Percentiles rank a stretch among this genome's conserved stretches.
phyloP scores from a whole-genome alignment of 2,113 vertebrate genomes.

The Rhombomys opimus region DNA sequence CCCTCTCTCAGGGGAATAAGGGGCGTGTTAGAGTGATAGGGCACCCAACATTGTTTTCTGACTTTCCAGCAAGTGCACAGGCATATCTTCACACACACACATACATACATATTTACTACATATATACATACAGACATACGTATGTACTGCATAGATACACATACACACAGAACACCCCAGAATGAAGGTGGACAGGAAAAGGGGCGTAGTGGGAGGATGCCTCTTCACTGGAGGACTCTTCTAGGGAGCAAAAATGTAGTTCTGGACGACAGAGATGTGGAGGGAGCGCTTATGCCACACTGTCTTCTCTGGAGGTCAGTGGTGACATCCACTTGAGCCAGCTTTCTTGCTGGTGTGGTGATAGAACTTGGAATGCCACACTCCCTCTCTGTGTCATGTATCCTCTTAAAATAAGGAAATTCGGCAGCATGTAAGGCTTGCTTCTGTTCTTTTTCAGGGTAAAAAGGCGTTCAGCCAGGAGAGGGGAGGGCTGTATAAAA shows the following conservation, averaged over 20 bases:
- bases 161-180: background rate
- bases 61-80: background rate
- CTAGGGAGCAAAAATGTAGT: background rate
- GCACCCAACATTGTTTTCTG: background rate
- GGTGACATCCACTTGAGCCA: background rate
- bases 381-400: background rate
- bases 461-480: constrained; percentile 42
- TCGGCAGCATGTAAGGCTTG: constrained; percentile 22
- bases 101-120: background rate
- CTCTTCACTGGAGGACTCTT: background rate
- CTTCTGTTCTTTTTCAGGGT: constrained; percentile 14
- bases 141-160: background rate
- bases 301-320: background rate
- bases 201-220: background rate
- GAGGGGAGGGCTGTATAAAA: background rate
- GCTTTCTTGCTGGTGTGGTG: background rate
- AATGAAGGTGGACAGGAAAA: background rate
- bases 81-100: no score
- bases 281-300: background rate
- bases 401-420: constrained; percentile 18
- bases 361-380: background rate
- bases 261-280: background rate
- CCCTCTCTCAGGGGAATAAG: background rate
- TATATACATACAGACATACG: background rate
- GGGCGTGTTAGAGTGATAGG: background rate